Evolutionary conservation across 1,140 invertebrate genomes (phyloP), one percentile per base, ranked within the genome.

Genomic region (Cepaea nemoralis): DNA sequence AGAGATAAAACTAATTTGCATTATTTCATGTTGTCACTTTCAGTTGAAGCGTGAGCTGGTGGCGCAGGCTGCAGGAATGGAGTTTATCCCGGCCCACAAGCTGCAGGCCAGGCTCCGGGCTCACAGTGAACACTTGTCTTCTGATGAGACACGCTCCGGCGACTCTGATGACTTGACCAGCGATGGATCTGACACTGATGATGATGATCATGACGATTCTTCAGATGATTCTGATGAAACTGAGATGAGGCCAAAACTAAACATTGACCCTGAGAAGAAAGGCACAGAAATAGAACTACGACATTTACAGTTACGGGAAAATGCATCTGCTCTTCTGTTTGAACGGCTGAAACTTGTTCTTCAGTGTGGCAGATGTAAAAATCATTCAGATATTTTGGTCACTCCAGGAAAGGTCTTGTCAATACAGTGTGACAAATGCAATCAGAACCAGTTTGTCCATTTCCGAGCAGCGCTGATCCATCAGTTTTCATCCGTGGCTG

Each of bases 311-410:
- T 83, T 91, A 0, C 83, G 80, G 24, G 89, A 90, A 42, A 83
- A 83, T 55, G 85, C 86, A 14, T 88, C 88, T 16, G 88, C 90
- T 19, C 48, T 92, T n/a, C 79, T 82, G 12, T 87, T 86, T 75
- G 82, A 84, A 6, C 87, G 85, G 50, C 67, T 92, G 0, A 74
- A 83, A 14, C 42, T 90, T 27, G 81, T 84, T 24, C 82, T 92
- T 14, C 86, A 89, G 77, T 92, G 91, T 82, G 85, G 67, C 6
- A 85, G 91, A 31, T 92, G 91, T 77, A 90, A 90, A 55, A 87
- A 86, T n/a, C 83, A 84, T 14, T 83, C 83, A 0, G 90, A 91
- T 45, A 74, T 91, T 33, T 79, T 63, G 12, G 86, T 86, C 0
- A 77, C 86, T 40, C 75, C 85, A 8, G 83, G 85, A n/a, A 84